Evolutionary conservation across 2,797 vertebrate genomes (phyloP), one percentile per base, ranked within the genome.

Genomic region (Hephaestus fuliginosus): DNA sequence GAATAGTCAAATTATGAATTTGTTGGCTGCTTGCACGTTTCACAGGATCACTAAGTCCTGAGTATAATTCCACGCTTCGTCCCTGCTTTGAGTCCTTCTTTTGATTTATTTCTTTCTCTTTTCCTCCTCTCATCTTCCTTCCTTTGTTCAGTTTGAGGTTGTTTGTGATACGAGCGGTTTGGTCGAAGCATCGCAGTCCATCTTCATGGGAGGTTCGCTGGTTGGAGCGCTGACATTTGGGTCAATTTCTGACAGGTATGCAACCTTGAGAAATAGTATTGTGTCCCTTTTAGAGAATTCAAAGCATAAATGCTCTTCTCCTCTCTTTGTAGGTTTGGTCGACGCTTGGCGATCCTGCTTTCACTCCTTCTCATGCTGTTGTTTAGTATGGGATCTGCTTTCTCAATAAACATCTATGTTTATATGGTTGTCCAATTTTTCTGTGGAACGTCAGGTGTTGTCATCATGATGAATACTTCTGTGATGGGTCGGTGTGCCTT

Each of bases 171-270:
- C 76, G 61, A 95, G 93, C 76, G 52, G 87, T 52, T 83, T 96
- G 55, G 93, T 92, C 0, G 94, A 96, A 74, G 94, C 94, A 2
- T 95, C 96, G 0, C 97, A 97, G 90, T 96, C 96, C 0, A 44
- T 97, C 82, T 97, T 93, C 95, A 98, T 98, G 97, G 51, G 87
- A 0, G 97, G 97, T 6, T 93, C 98, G 18, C 90, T 99, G 3
- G n/a, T 95, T 1, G 97, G 97, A 70, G 88, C 96, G 0, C 25
- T 97, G 22, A 72, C 96, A 67, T 39, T 94, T 97, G 36, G 96
- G 97, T 3, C 93, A 93, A 86, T 98, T 81, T 96, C 97, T 76
- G 96, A 98, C 95, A 93, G 96, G 97, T 98, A 93, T 15, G 11
- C 30, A 25, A 25, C 2, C 30, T 33, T 39, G 36, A 39, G 36